phyloP scores from a whole-genome alignment of 2,113 vertebrate species.

The Salminus brasiliensis region DNA sequence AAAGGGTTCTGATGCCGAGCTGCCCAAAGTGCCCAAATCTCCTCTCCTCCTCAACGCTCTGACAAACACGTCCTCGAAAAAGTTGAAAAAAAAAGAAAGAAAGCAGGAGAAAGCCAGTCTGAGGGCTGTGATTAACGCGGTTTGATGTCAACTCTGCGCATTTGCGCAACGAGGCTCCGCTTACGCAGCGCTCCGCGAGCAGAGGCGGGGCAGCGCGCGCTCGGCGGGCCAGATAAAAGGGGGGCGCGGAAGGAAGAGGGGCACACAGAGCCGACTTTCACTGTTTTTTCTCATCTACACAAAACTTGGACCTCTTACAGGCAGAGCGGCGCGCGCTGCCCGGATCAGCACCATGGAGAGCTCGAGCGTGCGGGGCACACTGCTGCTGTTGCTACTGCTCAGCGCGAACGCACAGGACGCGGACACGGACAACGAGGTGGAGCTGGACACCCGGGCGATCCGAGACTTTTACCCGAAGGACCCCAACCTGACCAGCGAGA shows the following conservation, averaged over 20 bases:
- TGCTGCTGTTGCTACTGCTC: conserved; percentile 67
- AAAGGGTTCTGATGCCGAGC: conserved; percentile 8
- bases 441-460: conserved; percentile 70
- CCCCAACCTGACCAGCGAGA: conserved; percentile 70
- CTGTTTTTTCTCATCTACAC: neutral
- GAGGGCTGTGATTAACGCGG: conserved; percentile 43
- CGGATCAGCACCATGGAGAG: conserved; percentile 68
- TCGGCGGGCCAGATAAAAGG: conserved; percentile 56
- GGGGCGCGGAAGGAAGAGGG: conserved; percentile 12
- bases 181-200: conserved; percentile 52
- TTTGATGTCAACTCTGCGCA: conserved; percentile 46
- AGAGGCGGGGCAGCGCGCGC: conserved; percentile 54
- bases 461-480: conserved; percentile 72
- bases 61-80: conserved; percentile 21
- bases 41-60: conserved; percentile 1
- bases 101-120: neutral
- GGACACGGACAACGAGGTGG: conserved; percentile 63
- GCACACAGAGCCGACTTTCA: conserved; percentile 14
- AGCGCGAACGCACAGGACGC: conserved; percentile 58
- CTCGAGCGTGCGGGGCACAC: conserved; percentile 66
- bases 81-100: neutral
- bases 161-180: conserved; percentile 59
- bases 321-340: neutral
- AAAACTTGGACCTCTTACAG: conserved; percentile 10
- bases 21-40: neutral